Evolutionary conservation across 2,113 vertebrate species (phyloP), one percentile per base, ranked within the genome.

Genomic region (Dascyllus trimaculatus): DNA sequence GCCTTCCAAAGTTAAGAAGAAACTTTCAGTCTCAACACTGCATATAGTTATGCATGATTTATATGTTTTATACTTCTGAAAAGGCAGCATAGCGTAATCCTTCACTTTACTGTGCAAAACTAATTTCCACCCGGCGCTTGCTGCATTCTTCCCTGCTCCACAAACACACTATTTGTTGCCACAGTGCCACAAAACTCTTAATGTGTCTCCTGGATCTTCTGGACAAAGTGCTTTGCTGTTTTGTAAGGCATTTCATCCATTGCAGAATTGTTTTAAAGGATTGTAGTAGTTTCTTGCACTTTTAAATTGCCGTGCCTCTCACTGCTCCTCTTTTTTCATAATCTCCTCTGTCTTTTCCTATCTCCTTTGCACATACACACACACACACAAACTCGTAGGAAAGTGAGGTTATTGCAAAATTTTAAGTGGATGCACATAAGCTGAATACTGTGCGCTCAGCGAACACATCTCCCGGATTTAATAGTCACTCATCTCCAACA

Each of bases 391-490:
- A 32, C 11, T 52, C 43, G 51, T 10, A 14, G 58, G 19, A 78
- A 85, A 81, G 18, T 29, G 40, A 75, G 40, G 63, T 76, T 81
- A 71, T 69, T 72, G 65, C 67, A 80, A 46, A 83, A 73, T 64
- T 76, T 70, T 58, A 62, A 85, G 75, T 71, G 60, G 70, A 69
- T 78, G 63, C 79, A 66, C 75, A 73, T 71, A 64, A 83, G 81
- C 73, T 75, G 81, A 89, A 62, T 40, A 45, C 54, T 74, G 70
- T 49, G 25, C 18, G 25, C 81, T 84, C 48, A 51, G 82, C 1
- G 63, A 87, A 71, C 89, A 79, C 80, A 76, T 87, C 82, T 65
- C 72, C 38, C 0, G 61, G 84, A 88, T 90, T 90, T 86, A 84
- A 87, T 58, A 81, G 82, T 80, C 64, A 76, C 80, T 84, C 73